Base-by-base conservation (phyloP, 2,113 vertebrate genomes). In the Stomatorhinus ivindoensis region DNA sequence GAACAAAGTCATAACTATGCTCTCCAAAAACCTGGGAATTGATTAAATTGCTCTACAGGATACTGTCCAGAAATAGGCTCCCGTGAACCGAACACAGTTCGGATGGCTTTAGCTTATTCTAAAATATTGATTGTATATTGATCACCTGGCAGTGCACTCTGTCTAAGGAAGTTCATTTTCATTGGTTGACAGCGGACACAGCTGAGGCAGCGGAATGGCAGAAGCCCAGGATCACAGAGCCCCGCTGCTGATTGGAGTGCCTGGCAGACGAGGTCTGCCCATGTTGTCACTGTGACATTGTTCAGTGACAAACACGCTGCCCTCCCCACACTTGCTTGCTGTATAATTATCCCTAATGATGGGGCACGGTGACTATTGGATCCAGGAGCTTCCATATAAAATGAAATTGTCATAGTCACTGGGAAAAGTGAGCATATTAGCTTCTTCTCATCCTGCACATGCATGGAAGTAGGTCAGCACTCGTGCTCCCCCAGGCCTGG, bases 271-370 rank as follows among this genome's bases (percentile, higher is more conserved):
- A n/a, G 35, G 31, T 46, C 53, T 10, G 4, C 87, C 87, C 35
- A 8, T 44, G 55, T 65, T 53, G 85, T 53, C 47, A 53, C 31
- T 35, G 50, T 87, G n/a, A 39, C 85, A 87, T 39, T 31, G 85
- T 42, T 58, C 55, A 3, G 53, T 87, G 55, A 53, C 48, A 53
- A 39, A 9, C 24, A 87, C 1, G 15, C 55, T 87, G 55, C 51
- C 87, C 87, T 87, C 55, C 44, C 51, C 42, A 2, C 87, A 87
- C 17, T 61, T n/a, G 6, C 55, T 11, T 44, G 55, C 87, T 42
- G 39, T 65, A 1, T 61, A 65, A 61, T 87, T 46, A 87, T 87
- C 85, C 50, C 85, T 87, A 87, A 87, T 87, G 85, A 55, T 87
- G 50, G 48, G 85, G 85, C 44, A 53, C 27, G 15, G 13, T 39